phyloP scores from a whole-genome alignment of 2,888 invertebrate genomes.

The Opisthograptis luteolata region DNA sequence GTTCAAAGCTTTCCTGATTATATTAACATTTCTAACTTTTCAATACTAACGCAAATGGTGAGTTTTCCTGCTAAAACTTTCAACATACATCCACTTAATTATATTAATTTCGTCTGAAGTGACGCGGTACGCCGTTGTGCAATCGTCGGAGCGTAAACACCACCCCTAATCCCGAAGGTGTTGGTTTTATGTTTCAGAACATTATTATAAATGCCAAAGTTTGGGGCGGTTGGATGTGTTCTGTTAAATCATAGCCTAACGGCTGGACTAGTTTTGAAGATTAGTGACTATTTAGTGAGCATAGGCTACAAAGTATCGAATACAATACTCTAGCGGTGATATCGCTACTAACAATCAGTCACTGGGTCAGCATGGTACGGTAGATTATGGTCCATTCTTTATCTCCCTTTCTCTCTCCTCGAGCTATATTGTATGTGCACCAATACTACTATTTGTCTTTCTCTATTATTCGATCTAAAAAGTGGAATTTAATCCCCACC shows the following conservation, averaged over 20 bases:
- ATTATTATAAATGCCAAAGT: neutral
- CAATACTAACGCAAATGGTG: neutral
- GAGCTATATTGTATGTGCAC: too few relatives aligned
- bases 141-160: conserved; percentile 26
- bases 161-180: neutral
- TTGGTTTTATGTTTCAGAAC: neutral
- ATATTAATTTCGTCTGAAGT: conserved; percentile 38
- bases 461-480: too few relatives aligned
- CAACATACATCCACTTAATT: conserved; percentile 14
- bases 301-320: too few relatives aligned
- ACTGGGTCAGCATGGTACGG: too few relatives aligned
- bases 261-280: too few relatives aligned
- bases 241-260: neutral
- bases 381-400: too few relatives aligned
- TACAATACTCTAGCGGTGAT: too few relatives aligned
- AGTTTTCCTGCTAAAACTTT: neutral
- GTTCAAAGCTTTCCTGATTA: neutral
- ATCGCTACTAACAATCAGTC: too few relatives aligned
- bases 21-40: neutral
- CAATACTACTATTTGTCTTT: too few relatives aligned
- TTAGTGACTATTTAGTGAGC: too few relatives aligned
- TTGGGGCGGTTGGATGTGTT: neutral
- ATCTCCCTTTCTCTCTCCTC: too few relatives aligned
- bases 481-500: too few relatives aligned
- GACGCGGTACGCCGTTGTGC: conserved; percentile 39